Evolutionary conservation across 2,888 invertebrate species (phyloP).

Genomic region (Selenia dentaria): DNA sequence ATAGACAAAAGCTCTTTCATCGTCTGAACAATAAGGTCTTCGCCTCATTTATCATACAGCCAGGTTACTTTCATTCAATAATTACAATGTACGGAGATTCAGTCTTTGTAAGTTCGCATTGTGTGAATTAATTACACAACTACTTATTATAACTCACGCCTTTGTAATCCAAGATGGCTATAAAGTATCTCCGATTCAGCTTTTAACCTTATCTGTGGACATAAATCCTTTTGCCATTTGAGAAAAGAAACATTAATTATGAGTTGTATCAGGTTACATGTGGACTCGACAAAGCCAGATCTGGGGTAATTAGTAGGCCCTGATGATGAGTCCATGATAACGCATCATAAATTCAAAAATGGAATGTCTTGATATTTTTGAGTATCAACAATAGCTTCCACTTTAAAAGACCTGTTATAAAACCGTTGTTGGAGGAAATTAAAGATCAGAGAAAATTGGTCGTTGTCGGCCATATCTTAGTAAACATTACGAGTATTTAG

Average conservation of each 20-base stretch:
- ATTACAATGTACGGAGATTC: constrained; percentile 76
- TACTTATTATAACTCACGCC: constrained; percentile 54
- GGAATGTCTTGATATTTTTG: constrained; percentile 33
- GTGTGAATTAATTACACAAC: constrained; percentile 67
- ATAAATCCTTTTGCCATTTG: constrained; percentile 39
- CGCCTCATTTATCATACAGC: constrained; percentile 81
- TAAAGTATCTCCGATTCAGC: constrained; percentile 39
- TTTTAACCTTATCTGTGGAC: constrained; percentile 37
- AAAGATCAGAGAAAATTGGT: constrained; percentile 42
- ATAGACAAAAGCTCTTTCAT: constrained; percentile 82
- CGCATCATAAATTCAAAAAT: constrained; percentile 33
- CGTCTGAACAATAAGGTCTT: constrained; percentile 74
- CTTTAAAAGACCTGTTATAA: constrained; percentile 27
- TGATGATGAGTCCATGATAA: constrained; percentile 46
- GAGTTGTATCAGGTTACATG: constrained; percentile 50
- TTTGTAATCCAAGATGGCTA: constrained; percentile 51
- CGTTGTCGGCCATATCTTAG: constrained; percentile 54
- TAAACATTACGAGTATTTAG: constrained; percentile 54
- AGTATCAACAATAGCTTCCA: constrained; percentile 36
- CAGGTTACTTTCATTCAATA: constrained; percentile 82
- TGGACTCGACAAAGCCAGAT: constrained; percentile 42
- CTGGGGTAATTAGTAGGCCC: constrained; percentile 56
- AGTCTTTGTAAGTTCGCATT: constrained; percentile 54
- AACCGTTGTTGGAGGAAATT: constrained; percentile 13
- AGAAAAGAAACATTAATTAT: constrained; percentile 39